Evolutionary conservation across 2,888 invertebrate genomes (phyloP).

Genomic region (Cephus nigrinus): DNA sequence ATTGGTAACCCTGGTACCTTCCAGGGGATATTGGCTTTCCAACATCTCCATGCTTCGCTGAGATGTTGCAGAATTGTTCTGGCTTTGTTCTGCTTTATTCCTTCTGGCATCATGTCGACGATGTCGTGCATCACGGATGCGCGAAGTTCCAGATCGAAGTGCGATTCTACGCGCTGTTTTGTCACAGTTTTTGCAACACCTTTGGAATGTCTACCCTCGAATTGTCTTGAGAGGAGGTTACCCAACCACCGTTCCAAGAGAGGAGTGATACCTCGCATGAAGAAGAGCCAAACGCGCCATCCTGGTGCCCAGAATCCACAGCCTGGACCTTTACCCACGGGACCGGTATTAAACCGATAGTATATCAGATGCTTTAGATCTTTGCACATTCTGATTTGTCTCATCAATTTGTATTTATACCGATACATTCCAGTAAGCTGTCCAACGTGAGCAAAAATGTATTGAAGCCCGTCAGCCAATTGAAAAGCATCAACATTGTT

Average conservation of each 20-base stretch:
- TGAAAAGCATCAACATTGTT: conserved; percentile 99
- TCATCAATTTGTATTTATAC: conserved; percentile 98
- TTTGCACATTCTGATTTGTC: conserved; percentile 99
- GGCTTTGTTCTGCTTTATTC: conserved; percentile 99
- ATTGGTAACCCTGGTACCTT: conserved; percentile 99
- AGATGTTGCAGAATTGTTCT: conserved; percentile 98
- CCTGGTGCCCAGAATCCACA: conserved; percentile 99
- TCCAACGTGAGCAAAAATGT: conserved; percentile 99
- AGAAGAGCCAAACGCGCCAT: conserved; percentile 99
- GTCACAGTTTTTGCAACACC: conserved; percentile 99
- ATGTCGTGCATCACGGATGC: conserved; percentile 98
- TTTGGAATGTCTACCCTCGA: conserved; percentile 99
- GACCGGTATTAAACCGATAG: conserved; percentile 98
- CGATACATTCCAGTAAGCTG: conserved; percentile 99
- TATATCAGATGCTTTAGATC: conserved; percentile 99
- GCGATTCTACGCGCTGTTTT: conserved; percentile 98
- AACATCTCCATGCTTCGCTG: conserved; percentile 99
- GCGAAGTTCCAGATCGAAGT: conserved; percentile 98
- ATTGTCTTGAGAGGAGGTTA: conserved; percentile 96
- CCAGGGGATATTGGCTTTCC: conserved; percentile 99
- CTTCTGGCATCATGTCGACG: conserved; percentile 99
- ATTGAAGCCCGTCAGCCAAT: conserved; percentile 97
- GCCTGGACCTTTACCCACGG: conserved; percentile 98
- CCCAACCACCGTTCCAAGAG: conserved; percentile 99
- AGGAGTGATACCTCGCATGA: conserved; percentile 99